phyloP scores from a whole-genome alignment of 2,797 vertebrate species.

The Acanthurus tractus region DNA sequence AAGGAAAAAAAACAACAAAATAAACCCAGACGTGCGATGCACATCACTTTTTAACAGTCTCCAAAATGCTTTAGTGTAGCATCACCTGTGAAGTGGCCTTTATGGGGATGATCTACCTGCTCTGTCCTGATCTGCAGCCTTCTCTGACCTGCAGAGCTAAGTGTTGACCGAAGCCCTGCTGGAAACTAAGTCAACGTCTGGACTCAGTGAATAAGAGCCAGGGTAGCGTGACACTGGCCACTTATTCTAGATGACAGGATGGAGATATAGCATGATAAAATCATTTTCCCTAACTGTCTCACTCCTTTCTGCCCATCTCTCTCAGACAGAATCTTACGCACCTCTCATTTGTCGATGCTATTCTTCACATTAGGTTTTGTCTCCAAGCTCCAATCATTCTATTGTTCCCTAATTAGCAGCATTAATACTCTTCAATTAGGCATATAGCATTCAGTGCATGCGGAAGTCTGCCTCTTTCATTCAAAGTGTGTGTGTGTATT shows the following conservation, averaged over 20 bases:
- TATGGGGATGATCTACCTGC: slow-evolving; percentile 52
- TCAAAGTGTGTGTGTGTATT: slow-evolving; percentile 28
- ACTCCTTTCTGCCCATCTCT: not conserved
- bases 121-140: slow-evolving; percentile 43
- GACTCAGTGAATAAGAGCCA: slow-evolving; percentile 35
- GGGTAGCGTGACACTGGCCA: slow-evolving; percentile 40
- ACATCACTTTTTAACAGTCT: not conserved
- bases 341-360: slow-evolving; percentile 44
- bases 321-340: slow-evolving; percentile 35
- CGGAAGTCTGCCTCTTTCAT: slow-evolving; percentile 36
- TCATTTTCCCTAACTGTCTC: slow-evolving; percentile 12
- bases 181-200: slow-evolving; percentile 19
- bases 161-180: slow-evolving; percentile 28
- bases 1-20: no score
- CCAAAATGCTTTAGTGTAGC: slow-evolving; percentile 17
- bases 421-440: slow-evolving; percentile 79
- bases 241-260: slow-evolving; percentile 48
- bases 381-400: slow-evolving; percentile 51
- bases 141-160: slow-evolving; percentile 54
- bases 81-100: slow-evolving; percentile 59
- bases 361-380: slow-evolving; percentile 45
- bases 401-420: slow-evolving; percentile 75
- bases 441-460: slow-evolving; percentile 58
- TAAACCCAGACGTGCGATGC: no score
- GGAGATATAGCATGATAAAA: slow-evolving; percentile 46